Percentiles rank a stretch among this genome's conserved stretches.
phyloP scores from a whole-genome alignment of 2,113 vertebrate species.

The Carassius carassius region DNA sequence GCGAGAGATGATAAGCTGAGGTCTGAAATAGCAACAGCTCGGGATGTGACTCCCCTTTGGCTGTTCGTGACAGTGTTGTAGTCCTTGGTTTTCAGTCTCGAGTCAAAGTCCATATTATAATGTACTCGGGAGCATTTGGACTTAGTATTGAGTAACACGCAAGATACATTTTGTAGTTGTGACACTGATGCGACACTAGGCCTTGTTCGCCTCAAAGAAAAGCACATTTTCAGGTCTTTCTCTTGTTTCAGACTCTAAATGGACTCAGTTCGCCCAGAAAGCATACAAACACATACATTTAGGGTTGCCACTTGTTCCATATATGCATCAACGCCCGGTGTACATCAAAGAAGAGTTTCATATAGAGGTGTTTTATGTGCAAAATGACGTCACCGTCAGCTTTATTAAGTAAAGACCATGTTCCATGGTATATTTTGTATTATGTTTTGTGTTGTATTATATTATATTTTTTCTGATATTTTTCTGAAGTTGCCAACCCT shows the following conservation, averaged over 20 bases:
- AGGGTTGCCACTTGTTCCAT: no score
- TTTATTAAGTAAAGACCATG: no score
- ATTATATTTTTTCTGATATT: no score
- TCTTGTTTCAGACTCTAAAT: not conserved
- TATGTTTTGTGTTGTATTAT: no score
- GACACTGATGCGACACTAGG: not conserved
- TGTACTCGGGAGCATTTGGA: not conserved
- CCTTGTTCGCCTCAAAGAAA: no score
- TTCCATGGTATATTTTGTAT: no score
- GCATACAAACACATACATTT: not conserved
- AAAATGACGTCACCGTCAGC: no score
- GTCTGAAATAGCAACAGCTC: slow-evolving; percentile 19
- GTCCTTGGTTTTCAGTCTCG: not conserved
- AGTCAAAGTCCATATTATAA: not conserved
- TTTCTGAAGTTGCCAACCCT: no score
- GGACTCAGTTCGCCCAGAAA: no score
- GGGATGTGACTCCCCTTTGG: slow-evolving; percentile 6
- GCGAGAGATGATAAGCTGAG: slow-evolving; percentile 15
- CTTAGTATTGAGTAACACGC: not conserved
- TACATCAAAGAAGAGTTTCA: no score
- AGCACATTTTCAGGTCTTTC: not conserved
- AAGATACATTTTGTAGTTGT: not conserved
- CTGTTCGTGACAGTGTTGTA: slow-evolving; percentile 7
- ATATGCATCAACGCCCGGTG: no score
- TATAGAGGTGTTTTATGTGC: no score